Percentiles rank a stretch among this genome's conserved stretches.
Evolutionary conservation across 2,113 vertebrate genomes (phyloP).

Genomic region (Pseudonaja textilis): DNA sequence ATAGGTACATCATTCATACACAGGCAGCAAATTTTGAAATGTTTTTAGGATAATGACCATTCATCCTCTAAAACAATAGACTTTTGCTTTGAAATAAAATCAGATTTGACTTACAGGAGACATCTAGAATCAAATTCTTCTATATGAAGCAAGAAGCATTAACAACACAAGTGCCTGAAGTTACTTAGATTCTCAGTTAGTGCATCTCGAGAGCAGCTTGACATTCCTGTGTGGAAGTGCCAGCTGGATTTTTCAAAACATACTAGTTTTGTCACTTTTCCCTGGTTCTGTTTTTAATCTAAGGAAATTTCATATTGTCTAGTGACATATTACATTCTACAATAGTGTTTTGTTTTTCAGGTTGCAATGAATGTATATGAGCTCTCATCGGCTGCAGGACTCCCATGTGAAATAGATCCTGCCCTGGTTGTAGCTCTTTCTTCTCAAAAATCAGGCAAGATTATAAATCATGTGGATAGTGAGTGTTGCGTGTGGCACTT

Average conservation of each 20-base stretch:
- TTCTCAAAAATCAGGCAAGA: constrained; percentile 93
- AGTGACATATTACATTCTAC: constrained; percentile 10
- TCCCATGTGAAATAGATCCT: constrained; percentile 97
- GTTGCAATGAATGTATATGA: constrained; percentile 99
- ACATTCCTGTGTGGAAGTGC: constrained; percentile 31
- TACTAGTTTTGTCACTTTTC: background rate
- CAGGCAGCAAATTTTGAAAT: background rate
- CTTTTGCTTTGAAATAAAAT: background rate
- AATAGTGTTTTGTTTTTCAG: constrained; percentile 64
- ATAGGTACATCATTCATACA: background rate
- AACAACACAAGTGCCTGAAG: background rate
- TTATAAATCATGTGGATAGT: background rate
- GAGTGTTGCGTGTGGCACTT: background rate
- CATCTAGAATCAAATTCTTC: background rate
- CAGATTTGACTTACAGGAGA: background rate
- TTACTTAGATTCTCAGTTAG: background rate
- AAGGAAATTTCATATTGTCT: constrained; percentile 9
- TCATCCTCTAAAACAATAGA: background rate
- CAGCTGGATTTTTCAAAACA: constrained; percentile 28
- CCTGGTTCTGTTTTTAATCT: constrained; percentile 15
- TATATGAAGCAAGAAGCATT: background rate
- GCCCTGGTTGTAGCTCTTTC: constrained; percentile 96
- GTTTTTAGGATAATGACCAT: background rate
- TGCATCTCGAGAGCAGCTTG: background rate
- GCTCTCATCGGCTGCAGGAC: constrained; percentile 92